phyloP scores from a whole-genome alignment of 2,113 vertebrate species.

The Festucalex cinctus region DNA sequence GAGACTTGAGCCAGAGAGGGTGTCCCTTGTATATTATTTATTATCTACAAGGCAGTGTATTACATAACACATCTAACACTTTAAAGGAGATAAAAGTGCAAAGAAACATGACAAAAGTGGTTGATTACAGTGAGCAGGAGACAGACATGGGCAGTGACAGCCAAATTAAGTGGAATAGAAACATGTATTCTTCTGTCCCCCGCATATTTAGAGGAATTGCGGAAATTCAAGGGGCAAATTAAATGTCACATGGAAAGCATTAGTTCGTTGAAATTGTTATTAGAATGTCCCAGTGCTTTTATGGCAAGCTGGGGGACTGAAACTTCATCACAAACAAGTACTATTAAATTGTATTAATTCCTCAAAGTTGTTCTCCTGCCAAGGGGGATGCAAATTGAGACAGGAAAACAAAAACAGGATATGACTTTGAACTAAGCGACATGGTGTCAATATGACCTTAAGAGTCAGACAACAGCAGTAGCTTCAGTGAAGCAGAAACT shows the following conservation, averaged over 20 bases:
- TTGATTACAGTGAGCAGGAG: not conserved
- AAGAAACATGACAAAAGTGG: not conserved
- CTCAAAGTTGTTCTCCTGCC: not conserved
- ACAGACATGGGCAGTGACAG: not conserved
- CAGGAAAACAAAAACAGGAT: not conserved
- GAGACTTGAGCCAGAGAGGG: slow-evolving; percentile 24
- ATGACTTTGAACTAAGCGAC: not conserved
- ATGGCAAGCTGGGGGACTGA: not conserved
- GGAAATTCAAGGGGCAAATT: not conserved
- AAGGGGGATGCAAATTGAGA: not conserved
- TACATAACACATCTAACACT: not conserved
- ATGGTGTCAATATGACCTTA: not conserved
- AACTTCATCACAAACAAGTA: not conserved
- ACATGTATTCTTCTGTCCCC: not conserved
- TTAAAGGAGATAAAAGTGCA: not conserved
- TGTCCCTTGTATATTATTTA: slow-evolving; percentile 27
- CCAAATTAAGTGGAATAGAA: not conserved
- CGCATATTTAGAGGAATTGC: not conserved
- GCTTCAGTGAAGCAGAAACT: not conserved
- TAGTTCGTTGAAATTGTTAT: not conserved
- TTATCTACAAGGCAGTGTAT: slow-evolving; percentile 11
- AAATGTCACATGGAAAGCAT: not conserved
- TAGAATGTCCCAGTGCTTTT: not conserved
- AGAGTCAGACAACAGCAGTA: not conserved
- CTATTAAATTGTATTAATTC: too few species aligned